Percentiles rank a stretch among this genome's conserved stretches.
Evolutionary conservation across 1,140 invertebrate genomes (phyloP).

Genomic region (Macrobrachium nipponense): DNA sequence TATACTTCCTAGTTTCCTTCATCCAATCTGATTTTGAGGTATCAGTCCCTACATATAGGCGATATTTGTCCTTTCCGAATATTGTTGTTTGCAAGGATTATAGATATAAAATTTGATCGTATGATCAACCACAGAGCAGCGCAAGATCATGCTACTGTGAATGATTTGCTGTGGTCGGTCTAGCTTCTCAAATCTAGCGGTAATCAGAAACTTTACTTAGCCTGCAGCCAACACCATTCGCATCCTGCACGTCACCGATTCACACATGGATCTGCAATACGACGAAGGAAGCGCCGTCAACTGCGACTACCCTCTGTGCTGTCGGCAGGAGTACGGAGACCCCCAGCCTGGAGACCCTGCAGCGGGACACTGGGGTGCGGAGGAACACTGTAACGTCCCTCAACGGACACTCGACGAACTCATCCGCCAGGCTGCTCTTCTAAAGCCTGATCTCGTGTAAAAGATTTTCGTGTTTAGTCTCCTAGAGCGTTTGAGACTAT

Average conservation of each 20-base stretch:
- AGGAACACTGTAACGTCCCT: slow-evolving; percentile 66
- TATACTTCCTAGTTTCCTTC: too few relatives aligned
- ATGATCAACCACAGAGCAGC: too few relatives aligned
- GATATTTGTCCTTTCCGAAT: too few relatives aligned
- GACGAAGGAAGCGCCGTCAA: slow-evolving; percentile 65
- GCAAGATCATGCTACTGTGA: too few relatives aligned
- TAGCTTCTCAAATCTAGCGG: too few relatives aligned
- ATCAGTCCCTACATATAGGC: too few relatives aligned
- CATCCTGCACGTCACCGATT: slow-evolving; percentile 67
- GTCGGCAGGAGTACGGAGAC: slow-evolving; percentile 66
- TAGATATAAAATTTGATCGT: too few relatives aligned
- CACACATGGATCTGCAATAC: slow-evolving; percentile 67
- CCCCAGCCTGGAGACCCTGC: slow-evolving; percentile 48
- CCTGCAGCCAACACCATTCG: slow-evolving; percentile 44
- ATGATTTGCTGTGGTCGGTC: too few relatives aligned
- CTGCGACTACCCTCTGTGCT: slow-evolving; percentile 70
- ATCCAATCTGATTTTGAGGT: too few relatives aligned
- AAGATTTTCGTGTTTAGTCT: slow-evolving; percentile 8
- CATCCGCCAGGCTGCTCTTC: slow-evolving; percentile 35
- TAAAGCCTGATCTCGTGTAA: slow-evolving; percentile 56
- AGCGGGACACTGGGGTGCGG: slow-evolving; percentile 66
- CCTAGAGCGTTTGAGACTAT: background rate
- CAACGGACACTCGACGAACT: slow-evolving; percentile 65
- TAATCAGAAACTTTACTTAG: background rate
- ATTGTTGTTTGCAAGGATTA: too few relatives aligned